Base-by-base conservation (phyloP, 2,888 invertebrate species). In the Isoperla grammatica region DNA sequence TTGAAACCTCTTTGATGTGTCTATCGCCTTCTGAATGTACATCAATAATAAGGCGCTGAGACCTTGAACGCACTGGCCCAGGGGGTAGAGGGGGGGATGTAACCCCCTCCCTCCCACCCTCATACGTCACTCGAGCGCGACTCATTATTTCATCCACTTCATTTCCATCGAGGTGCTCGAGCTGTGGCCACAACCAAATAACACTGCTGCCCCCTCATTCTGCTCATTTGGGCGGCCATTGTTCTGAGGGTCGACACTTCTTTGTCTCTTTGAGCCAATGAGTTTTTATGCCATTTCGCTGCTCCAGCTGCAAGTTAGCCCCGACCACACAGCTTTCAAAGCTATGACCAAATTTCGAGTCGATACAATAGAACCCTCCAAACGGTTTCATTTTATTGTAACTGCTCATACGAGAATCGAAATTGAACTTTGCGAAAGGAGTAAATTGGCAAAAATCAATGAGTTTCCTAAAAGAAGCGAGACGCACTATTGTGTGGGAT, bases 371-470 rank as follows among this genome's bases (percentile, higher is more conserved):
- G 35, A 23, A 50, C 49, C 49, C 11, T 20, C 29, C n/a, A 35
- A 50, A 50, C 49, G 23, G 49, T 50, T 35, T 15, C 29, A 29
- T 50, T 50, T 50, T 50, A 50, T 50, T 50, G 49, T 29, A 50
- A 13, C 15, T 50, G 49, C 29, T 29, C 29, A 29, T 6, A 29
- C 29, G 29, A 29, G 35, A 35, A 50, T 50, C 49, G 49, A 29
- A 50, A 50, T 50, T 50, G 49, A 50, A 23, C 49, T 35, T 50
- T 50, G 23, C 35, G 46, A 22, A 22, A 29, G 15, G 35, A 13
- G 15, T 13, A 29, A 35, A 20, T 50, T 35, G 17, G 29, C 11
- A 50, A 50, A 50, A 23, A 50, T 50, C 49, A 50, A 50, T 50
- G 49, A 50, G 29, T 50, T 23, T 23, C 22, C 29, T 23, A 29